phyloP scores from a whole-genome alignment of 2,113 vertebrate genomes.

The Caretta caretta region DNA sequence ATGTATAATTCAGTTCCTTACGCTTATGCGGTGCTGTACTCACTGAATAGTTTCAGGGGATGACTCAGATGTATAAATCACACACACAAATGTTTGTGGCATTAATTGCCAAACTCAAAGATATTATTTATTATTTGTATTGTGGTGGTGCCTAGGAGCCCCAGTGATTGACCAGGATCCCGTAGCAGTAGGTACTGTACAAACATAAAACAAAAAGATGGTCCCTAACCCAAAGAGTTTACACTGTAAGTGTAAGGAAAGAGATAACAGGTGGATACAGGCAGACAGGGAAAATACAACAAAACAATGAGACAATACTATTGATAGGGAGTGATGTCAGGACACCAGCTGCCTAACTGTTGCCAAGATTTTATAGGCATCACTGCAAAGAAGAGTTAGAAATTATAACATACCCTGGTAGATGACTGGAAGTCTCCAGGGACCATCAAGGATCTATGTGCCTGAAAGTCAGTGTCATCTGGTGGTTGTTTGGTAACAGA shows the following conservation, averaged over 20 bases:
- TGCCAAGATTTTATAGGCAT: neutral
- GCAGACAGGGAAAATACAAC: neutral
- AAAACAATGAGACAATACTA: neutral
- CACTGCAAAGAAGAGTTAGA: neutral
- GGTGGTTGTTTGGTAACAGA: neutral
- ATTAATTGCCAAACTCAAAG: slow-evolving; percentile 23
- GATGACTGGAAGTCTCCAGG: neutral
- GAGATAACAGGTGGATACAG: neutral
- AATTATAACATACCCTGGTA: neutral
- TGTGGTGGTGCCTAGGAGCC: neutral
- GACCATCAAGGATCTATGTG: neutral
- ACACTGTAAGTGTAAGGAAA: neutral
- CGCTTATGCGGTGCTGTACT: slow-evolving; percentile 43
- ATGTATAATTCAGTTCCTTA: neutral
- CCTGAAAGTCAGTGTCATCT: neutral
- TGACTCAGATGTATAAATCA: neutral
- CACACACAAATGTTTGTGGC: neutral
- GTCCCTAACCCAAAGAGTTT: neutral
- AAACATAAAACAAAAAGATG: neutral
- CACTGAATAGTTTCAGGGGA: neutral
- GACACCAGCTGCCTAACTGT: neutral
- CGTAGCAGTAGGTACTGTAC: fast-evolving
- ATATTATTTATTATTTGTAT: slow-evolving; percentile 36
- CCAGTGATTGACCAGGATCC: neutral
- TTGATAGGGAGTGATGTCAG: neutral